phyloP scores from a whole-genome alignment of 2,888 invertebrate genomes.

The Pterostichus niger region DNA sequence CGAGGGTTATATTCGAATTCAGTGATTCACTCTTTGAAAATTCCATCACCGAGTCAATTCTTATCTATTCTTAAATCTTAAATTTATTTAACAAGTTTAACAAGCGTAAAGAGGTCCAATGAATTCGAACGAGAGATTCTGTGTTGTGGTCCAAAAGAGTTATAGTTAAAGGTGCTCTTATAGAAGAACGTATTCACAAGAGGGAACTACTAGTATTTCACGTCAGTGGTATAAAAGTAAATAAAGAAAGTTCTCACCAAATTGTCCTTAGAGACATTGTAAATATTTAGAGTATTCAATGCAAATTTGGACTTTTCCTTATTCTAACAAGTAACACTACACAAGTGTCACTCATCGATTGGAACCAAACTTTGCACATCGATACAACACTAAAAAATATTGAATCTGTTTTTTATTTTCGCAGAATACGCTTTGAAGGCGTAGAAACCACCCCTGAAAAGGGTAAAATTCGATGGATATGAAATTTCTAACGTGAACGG shows the following conservation, averaged over 20 bases:
- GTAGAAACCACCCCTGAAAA: no score
- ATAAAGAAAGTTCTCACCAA: constrained; percentile 54
- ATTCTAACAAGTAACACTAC: no score
- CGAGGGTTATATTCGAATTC: constrained; percentile 55
- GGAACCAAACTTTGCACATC: no score
- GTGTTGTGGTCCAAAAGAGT: constrained; percentile 59
- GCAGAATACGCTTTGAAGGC: no score
- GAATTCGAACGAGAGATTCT: constrained; percentile 57
- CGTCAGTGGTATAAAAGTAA: constrained; percentile 57
- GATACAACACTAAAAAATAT: no score
- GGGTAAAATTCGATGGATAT: no score
- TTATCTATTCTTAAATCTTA: constrained; percentile 44
- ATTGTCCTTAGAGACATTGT: constrained; percentile 53
- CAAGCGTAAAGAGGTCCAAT: constrained; percentile 48
- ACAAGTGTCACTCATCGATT: no score
- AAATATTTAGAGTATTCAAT: constrained; percentile 56
- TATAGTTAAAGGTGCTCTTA: constrained; percentile 55
- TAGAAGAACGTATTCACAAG: constrained; percentile 50
- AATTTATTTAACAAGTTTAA: constrained; percentile 51
- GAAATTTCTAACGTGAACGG: no score
- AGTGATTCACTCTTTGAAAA: constrained; percentile 40
- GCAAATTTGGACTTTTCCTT: constrained; percentile 64
- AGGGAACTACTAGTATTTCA: constrained; percentile 21
- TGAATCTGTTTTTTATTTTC: no score
- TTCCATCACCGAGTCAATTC: constrained; percentile 42